Base-by-base conservation (phyloP, 2,797 vertebrate genomes). In the Sebastolobus alascanus region DNA sequence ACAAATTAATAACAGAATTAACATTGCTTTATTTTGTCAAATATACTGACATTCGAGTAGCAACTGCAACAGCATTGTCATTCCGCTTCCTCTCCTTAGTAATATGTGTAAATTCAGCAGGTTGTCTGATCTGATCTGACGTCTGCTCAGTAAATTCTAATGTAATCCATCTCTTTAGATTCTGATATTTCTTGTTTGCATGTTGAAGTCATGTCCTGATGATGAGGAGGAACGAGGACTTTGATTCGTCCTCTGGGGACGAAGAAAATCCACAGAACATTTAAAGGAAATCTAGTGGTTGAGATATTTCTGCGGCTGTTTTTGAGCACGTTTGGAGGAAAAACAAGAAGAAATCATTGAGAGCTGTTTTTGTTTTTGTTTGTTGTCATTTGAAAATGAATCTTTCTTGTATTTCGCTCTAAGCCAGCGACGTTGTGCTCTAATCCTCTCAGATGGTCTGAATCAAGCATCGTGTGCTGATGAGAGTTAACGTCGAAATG, bases 391-490 rank as follows among this genome's bases (percentile, higher is more conserved):
- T 43, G 40, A 43, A 43, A 43, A 52, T 25, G 10, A 5, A 55
- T 55, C 55, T 13, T 27, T 14, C 13, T 29, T 27, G 25, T 29
- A 13, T 27, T 8, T 16, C 2, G 55, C 55, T 58, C 55, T 10
- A 11, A 55, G 54, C 22, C 25, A 29, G 22, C 25, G 25, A 27
- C 2, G 13, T 43, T 14, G 55, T 16, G 55, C 10, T 58, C 55
- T 14, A 25, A 25, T 58, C 31, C 5, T 35, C 22, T 11, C 29
- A 3, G 2, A 14, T 8, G 1, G 27, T 56, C 10, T 71, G 13
- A 13, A 0, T 1, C 31, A 63, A 59, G 4, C 8, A 4, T 18
- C 1, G 14, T 29, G 25, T 16, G 0, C 0, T n/a, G n/a, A n/a
- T 69, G 18, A 37, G 4, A 3, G 40, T 67, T n/a, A 54, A 33